A percentile compares a stretch with the other conserved stretches of the same genome.
phyloP scores from a whole-genome alignment of 2,888 invertebrate genomes.

The Chirona hameri region DNA sequence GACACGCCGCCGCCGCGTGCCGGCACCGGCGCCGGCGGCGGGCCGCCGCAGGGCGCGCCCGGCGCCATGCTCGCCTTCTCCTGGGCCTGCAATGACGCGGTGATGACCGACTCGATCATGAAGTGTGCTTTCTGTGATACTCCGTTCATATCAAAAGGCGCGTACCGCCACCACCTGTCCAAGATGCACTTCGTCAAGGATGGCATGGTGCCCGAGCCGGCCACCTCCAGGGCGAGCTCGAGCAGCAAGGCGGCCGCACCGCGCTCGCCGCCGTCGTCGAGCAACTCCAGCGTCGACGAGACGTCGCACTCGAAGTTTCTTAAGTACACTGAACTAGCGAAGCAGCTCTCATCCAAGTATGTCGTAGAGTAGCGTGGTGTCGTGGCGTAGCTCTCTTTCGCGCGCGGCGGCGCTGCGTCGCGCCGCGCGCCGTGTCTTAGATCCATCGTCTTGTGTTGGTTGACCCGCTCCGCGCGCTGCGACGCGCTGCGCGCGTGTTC shows the following conservation, averaged over 20 bases:
- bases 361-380: constrained; percentile 22
- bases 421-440: constrained; percentile 7
- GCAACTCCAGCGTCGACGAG: constrained; percentile 58
- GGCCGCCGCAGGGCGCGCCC: constrained; percentile 48
- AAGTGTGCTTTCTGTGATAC: constrained; percentile 94
- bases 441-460: not conserved
- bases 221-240: constrained; percentile 43
- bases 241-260: constrained; percentile 32
- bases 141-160: constrained; percentile 93
- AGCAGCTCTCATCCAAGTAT: constrained; percentile 70
- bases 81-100: constrained; percentile 91
- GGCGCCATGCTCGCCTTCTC: constrained; percentile 85
- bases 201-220: constrained; percentile 73
- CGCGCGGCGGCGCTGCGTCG: not conserved
- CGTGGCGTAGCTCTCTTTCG: not conserved
- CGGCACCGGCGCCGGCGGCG: constrained; percentile 47
- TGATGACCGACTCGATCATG: constrained; percentile 83
- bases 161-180: constrained; percentile 91
- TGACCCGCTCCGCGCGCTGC: not conserved
- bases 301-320: constrained; percentile 96
- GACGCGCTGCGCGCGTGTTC: not conserved
- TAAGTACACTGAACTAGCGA: constrained; percentile 97
- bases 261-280: constrained; percentile 42
- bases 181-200: constrained; percentile 95
- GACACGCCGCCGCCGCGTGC: constrained; percentile 57